These are phyloP conservation scores for Micrasema longulum DNA, from an alignment of 1,140 invertebrate genomes.

Conservation along the genomic window DNA sequence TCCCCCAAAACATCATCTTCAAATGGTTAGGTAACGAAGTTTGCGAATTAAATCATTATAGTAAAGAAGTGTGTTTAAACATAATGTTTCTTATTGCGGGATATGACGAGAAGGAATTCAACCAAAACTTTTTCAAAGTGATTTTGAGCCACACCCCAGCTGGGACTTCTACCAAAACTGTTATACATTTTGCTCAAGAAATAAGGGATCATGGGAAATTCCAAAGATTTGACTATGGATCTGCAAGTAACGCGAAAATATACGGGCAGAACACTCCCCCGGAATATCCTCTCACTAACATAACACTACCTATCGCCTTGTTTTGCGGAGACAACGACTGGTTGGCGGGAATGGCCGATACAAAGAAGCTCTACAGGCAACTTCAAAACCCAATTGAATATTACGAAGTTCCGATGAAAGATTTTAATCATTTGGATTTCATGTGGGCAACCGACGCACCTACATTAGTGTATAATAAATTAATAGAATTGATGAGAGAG, in stretches of 20 bases:
- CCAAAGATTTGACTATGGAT: slow-evolving; percentile 77
- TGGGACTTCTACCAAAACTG: slow-evolving; percentile 81
- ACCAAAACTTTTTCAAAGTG: slow-evolving; percentile 74
- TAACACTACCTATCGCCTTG: slow-evolving; percentile 76
- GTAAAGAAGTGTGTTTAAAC: slow-evolving; percentile 76
- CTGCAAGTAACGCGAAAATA: slow-evolving; percentile 65
- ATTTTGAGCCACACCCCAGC: slow-evolving; percentile 83
- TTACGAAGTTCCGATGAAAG: slow-evolving; percentile 69
- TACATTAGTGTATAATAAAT: slow-evolving; percentile 71
- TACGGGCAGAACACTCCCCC: slow-evolving; percentile 75
- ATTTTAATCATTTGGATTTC: slow-evolving; percentile 81
- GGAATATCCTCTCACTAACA: slow-evolving; percentile 73
- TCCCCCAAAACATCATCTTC: slow-evolving; percentile 73
- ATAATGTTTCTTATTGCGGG: slow-evolving; percentile 75
- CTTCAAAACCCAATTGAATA: slow-evolving; percentile 64
- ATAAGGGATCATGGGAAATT: slow-evolving; percentile 71
- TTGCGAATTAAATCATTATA: slow-evolving; percentile 70
- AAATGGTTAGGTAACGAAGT: slow-evolving; percentile 72
- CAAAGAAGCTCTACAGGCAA: slow-evolving; percentile 60
- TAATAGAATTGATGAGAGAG: slow-evolving; percentile 65
- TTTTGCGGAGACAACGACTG: slow-evolving; percentile 80
- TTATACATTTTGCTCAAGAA: slow-evolving; percentile 79
- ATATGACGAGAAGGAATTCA: slow-evolving; percentile 77
- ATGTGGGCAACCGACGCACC: slow-evolving; percentile 75
- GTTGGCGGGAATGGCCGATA: slow-evolving; percentile 70